These are phyloP conservation scores for Sylvia borin DNA, from an alignment of 2,797 vertebrate genomes.

Conservation along the genomic window DNA sequence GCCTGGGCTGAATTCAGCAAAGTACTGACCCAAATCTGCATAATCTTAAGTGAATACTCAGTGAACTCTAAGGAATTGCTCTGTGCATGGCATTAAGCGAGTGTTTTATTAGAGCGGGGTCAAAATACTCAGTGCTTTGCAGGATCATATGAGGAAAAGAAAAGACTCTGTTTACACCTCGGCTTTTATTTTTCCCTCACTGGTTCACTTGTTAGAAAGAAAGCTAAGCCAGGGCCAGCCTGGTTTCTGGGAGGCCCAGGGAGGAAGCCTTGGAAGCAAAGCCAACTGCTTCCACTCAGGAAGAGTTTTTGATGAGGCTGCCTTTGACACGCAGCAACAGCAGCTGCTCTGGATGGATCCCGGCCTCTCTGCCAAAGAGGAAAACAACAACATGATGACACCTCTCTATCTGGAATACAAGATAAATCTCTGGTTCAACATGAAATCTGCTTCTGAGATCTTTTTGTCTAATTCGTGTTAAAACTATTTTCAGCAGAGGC, in stretches of 20 bases:
- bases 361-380: neutral
- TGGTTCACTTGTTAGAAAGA: conserved; percentile 24
- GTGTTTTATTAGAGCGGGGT: neutral
- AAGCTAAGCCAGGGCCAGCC: conserved; percentile 5
- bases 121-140: conserved; percentile 15
- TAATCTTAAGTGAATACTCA: conserved; percentile 44
- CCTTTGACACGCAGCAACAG: neutral
- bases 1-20: neutral
- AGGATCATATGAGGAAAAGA: conserved; percentile 34
- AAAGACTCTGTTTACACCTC: conserved; percentile 46
- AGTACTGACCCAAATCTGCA: conserved; percentile 32
- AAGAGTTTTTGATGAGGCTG: conserved; percentile 8
- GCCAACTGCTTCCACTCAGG: neutral
- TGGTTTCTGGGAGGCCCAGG: neutral
- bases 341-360: neutral
- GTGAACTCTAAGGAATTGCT: conserved; percentile 31
- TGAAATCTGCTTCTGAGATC: neutral
- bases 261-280: conserved; percentile 45
- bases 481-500: neutral
- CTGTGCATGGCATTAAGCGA: neutral
- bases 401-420: neutral
- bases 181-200: conserved; percentile 44
- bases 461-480: neutral
- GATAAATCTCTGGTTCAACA: neutral
- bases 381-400: neutral